Evolutionary conservation across 1,140 invertebrate genomes (phyloP).

Genomic region (Cydia pomonella): DNA sequence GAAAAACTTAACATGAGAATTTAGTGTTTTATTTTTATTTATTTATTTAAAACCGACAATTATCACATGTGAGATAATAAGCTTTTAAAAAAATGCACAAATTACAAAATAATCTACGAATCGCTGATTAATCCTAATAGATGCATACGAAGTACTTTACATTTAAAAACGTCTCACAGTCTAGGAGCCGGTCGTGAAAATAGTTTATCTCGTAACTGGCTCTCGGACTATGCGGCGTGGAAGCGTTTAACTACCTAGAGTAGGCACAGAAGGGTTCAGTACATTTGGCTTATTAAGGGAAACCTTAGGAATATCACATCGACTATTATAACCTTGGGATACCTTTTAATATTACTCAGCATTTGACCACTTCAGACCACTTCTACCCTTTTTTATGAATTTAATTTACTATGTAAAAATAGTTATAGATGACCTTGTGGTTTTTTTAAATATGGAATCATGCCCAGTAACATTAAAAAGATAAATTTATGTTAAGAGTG

Average conservation of each 20-base stretch:
- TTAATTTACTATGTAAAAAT: too few relatives aligned
- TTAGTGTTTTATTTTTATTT: too few relatives aligned
- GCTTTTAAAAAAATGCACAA: constrained; percentile 27
- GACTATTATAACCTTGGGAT: constrained; percentile 64
- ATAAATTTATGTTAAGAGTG: neutral
- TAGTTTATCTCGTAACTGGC: constrained; percentile 37
- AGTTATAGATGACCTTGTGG: too few relatives aligned
- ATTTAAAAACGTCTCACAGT: constrained; percentile 40
- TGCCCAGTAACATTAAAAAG: constrained; percentile 15
- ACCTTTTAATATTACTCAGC: constrained; percentile 50
- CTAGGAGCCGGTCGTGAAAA: constrained; percentile 34
- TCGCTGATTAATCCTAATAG: constrained; percentile 39
- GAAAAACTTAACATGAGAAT: too few relatives aligned
- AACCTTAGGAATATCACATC: constrained; percentile 74
- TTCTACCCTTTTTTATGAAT: neutral
- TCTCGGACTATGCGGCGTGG: constrained; percentile 40
- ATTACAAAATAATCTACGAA: constrained; percentile 29
- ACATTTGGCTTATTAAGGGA: constrained; percentile 76
- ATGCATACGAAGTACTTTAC: constrained; percentile 47
- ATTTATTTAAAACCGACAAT: constrained; percentile 25
- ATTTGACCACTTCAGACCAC: constrained; percentile 45
- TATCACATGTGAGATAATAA: neutral
- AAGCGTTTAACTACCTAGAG: constrained; percentile 71
- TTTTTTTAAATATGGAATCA: too few relatives aligned
- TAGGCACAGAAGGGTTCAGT: constrained; percentile 80